A percentile compares a stretch with the other conserved stretches of the same genome.
Evolutionary conservation across 2,797 vertebrate species (phyloP).

Genomic region (Spinus olivaceus): DNA sequence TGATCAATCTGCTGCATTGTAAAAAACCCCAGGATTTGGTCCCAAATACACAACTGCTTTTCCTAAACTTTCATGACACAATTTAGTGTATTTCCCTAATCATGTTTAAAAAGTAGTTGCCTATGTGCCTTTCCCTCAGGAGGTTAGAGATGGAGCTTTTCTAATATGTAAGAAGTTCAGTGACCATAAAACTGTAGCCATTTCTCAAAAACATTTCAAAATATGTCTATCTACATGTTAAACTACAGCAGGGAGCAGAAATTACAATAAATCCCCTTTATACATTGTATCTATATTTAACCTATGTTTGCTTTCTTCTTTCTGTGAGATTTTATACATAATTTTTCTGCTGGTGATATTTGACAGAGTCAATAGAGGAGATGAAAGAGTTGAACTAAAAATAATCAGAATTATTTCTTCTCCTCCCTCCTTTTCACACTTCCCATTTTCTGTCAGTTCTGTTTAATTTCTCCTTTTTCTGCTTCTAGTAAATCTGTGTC

Average conservation of each 20-base stretch:
- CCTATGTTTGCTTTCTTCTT: background rate
- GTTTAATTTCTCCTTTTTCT: background rate
- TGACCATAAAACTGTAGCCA: background rate
- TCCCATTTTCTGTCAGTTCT: conserved; percentile 1
- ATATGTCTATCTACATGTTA: background rate
- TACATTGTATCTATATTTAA: background rate
- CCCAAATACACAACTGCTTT: background rate
- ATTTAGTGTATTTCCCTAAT: background rate
- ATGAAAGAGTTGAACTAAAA: background rate
- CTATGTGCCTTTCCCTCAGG: background rate
- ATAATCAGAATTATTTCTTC: background rate
- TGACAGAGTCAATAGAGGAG: background rate
- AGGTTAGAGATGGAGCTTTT: background rate
- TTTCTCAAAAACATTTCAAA: background rate
- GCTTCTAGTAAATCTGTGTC: background rate
- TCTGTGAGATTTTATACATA: background rate
- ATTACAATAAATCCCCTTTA: background rate
- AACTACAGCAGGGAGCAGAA: background rate
- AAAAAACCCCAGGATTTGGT: background rate
- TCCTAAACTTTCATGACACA: background rate
- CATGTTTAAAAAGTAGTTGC: background rate
- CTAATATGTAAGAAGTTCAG: background rate
- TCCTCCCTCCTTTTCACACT: background rate
- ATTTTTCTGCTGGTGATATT: background rate
- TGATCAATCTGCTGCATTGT: background rate